Conservation (phyloP, 1,140 invertebrate genomes). For the Triops cancriformis region DNA sequence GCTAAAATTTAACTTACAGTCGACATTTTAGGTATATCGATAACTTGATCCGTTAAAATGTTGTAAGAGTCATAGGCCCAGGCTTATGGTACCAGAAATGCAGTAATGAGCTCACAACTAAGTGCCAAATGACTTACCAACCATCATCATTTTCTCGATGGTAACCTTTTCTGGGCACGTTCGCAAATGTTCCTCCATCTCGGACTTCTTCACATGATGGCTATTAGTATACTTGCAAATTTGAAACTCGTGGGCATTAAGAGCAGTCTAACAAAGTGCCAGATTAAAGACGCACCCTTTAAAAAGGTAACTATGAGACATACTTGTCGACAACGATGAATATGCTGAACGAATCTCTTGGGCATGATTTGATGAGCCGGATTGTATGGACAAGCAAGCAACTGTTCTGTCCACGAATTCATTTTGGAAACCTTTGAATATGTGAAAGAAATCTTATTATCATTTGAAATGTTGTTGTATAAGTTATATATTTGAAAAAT, state of each 20-base stretch:
- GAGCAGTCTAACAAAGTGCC: too few relatives aligned
- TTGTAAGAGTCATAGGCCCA: too few relatives aligned
- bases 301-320: not conserved
- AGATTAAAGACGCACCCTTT: too few relatives aligned
- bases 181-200: not conserved
- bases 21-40: too few relatives aligned
- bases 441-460: too few relatives aligned
- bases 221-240: not conserved
- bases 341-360: not conserved
- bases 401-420: not conserved
- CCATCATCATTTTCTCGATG: not conserved
- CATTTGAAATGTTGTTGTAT: too few relatives aligned
- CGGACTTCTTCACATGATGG: not conserved
- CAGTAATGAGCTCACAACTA: too few relatives aligned
- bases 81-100: too few relatives aligned
- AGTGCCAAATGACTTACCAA: not conserved
- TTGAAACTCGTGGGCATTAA: not conserved
- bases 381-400: not conserved
- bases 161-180: not conserved
- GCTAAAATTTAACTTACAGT: too few relatives aligned
- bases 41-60: too few relatives aligned
- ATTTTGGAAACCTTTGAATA: not conserved
- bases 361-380: not conserved
- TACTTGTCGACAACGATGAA: not conserved
- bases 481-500: too few relatives aligned